Evolutionary conservation across 2,797 vertebrate species (phyloP), one percentile per base, ranked within the genome.

Genomic region (Champsocephalus esox): DNA sequence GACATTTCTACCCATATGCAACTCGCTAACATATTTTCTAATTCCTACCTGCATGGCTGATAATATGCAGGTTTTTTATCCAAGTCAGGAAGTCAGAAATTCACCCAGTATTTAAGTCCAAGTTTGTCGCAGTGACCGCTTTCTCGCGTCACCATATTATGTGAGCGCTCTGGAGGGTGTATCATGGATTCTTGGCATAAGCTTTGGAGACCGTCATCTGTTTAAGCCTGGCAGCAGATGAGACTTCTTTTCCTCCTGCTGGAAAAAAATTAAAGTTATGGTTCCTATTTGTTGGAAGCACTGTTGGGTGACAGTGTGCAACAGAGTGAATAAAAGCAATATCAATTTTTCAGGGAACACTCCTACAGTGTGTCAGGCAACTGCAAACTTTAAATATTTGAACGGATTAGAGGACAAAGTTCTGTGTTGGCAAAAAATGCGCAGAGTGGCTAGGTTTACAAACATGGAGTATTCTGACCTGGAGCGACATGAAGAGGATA

Each of bases 271-370:
- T 0, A 55, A 50, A 77, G 61, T 80, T 75, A 82, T 75, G 70
- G 72, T 77, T 86, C 79, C 83, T 80, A 86, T 88, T 91, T 88
- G 81, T 81, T 67, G 70, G 62, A 87, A 74, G 76, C 84, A 75
- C 71, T 16, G 86, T 84, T 82, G 86, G 86, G 84, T 85, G 88
- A 86, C 86, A 81, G 79, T 73, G 92, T 89, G 84, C 86, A 87
- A 55, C 60, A 62, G 88, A 80, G 80, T 78, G 89, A 86, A 84
- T 89, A 85, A 90, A 89, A 92, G 84, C 87, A 87, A 89, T 90
- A 89, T 89, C 63, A 79, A 83, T 88, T 83, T 92, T 90, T 87
- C 68, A 84, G 87, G 43, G 70, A 88, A 83, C 65, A 64, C 66
- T 84, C 78, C 41, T 59, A 65, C 77, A 76, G 74, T 64, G 34